Evolutionary conservation across 2,888 invertebrate species (phyloP), one percentile per base, ranked within the genome.

Genomic region (Melanophora roralis): DNA sequence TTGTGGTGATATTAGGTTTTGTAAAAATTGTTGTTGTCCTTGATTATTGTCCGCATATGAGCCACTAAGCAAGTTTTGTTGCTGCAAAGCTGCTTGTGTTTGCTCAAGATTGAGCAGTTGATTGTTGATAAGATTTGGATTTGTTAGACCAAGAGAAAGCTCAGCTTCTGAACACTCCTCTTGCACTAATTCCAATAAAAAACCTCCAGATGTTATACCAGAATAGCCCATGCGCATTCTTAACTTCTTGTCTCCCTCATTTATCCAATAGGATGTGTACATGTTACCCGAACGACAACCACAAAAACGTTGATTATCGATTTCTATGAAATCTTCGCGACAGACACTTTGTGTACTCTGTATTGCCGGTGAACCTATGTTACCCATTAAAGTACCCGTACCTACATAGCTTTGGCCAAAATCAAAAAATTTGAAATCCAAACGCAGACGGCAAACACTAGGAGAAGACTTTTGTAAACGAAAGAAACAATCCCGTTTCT

Each of bases 271-370:
- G 0, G 85, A 82, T 8, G 84, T 86, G 59, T 84, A 85, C 2
- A 86, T 82, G 72, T 86, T 85, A 1, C 88, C 88, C 2, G 90
- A 91, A 62, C 90, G 91, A 82, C 93, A 93, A 0, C 93, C 93
- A 83, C 93, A 93, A 59, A 92, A 89, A 12, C 90, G 88, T 83
- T 91, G 91, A 0, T 91, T 92, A 83, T 92, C 93, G 38, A 93
- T 89, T 85, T 92, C 91, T 2, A 93, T 81, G 83, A 90, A 91
- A 7, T 92, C 92, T 12, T 90, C 89, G 0, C 84, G 84, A 79
- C 93, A 93, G 3, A 72, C 65, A 84, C 84, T 76, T 34, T 19
- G 55, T 0, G 78, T 49, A 8, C 51, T 81, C 3, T 65, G 76
- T 9, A 82, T 77, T 19, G 62, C 74, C 0, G 80, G 64, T 1